Base-by-base conservation (phyloP, 2,888 invertebrate genomes). In the Stenurella melanura region DNA sequence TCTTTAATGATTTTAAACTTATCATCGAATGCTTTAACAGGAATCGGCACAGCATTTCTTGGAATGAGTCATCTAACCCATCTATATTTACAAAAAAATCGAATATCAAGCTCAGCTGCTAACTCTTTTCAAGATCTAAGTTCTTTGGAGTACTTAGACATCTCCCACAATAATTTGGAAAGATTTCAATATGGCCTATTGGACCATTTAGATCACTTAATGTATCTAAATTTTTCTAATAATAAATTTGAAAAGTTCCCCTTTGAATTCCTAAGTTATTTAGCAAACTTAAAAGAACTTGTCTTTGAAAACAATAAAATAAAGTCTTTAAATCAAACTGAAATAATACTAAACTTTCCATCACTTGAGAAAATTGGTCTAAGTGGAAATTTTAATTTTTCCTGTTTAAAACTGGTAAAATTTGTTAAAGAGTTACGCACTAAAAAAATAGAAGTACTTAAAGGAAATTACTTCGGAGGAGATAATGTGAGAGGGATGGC, bases 401-500 rank as follows among this genome's bases (percentile, higher is more conserved):
- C 54, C 3, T 72, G 72, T 30, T 21, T 17, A 26, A n/a, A n/a
- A 3, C 50, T 72, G 11, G 54, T 38, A 17, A 18, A 12, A 26
- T 9, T 61, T 21, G 17, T 63, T 1, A 72, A 63, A 17, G n/a
- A 38, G 30, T 34, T 58, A 1, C 61, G 50, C 19, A 18, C 10
- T 18, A 60, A 60, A 15, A 34, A 9, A 42, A 17, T 71, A n/a
- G 60, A 58, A 60, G 19, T 71, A 12, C 7, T 60, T 10, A 61
- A 6, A 11, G 72, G 72, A 3, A 61, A 15, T 30, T 54, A 30
- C 3, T 63, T 12, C 42, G 21, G 2, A 30, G 42, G 17, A 7
- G 63, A 72, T 7, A 72, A 72, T 21, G 63, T 72, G 4, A 63
- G 54, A 63, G 72, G 72, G n/a, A 72, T 72, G 12, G n/a, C 63